Evolutionary conservation across 2,888 invertebrate species (phyloP).

Genomic region (Amblyjoppa proteus): DNA sequence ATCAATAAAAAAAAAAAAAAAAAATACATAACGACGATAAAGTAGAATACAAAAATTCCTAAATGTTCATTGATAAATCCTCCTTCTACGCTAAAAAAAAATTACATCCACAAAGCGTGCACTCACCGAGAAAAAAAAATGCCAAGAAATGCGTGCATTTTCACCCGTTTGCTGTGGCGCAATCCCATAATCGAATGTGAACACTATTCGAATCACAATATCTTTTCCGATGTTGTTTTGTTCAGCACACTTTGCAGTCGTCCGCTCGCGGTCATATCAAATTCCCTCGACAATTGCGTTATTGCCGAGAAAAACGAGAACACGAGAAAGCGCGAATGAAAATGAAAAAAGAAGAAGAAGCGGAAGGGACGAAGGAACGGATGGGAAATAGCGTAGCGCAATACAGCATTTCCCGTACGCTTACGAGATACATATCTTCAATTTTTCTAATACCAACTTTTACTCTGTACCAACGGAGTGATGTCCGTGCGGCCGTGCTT

Average conservation of each 20-base stretch:
- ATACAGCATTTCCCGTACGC: constrained; percentile 31
- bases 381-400: constrained; percentile 2
- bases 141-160: neutral
- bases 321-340: neutral
- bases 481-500: constrained; percentile 25
- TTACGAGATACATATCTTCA: constrained; percentile 31
- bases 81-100: neutral
- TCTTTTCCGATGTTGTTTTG: too few species aligned
- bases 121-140: neutral
- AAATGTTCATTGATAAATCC: neutral
- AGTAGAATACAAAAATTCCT: neutral
- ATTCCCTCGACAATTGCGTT: neutral
- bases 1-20: too few species aligned
- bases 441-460: constrained; percentile 32
- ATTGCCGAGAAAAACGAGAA: neutral
- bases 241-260: neutral
- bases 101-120: neutral
- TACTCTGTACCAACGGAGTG: constrained; percentile 1
- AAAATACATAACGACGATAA: neutral
- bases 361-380: neutral
- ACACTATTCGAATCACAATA: too few species aligned
- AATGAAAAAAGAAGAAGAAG: neutral
- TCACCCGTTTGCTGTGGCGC: neutral
- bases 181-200: neutral
- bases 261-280: neutral